phyloP scores from a whole-genome alignment of 2,797 vertebrate species.

The Spatula versicolor region DNA sequence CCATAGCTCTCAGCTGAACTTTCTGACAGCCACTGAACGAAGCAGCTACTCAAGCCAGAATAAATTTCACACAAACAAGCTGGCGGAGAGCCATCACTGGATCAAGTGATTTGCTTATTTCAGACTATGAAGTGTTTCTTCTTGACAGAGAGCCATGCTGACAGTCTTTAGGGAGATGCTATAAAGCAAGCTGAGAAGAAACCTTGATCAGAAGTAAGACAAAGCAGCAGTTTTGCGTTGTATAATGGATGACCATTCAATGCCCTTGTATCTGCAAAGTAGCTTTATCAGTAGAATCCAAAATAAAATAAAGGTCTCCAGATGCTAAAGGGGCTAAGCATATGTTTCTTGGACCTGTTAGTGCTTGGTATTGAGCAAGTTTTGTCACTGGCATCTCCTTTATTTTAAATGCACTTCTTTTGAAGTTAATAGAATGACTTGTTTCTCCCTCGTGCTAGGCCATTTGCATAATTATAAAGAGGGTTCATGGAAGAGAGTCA shows the following conservation, averaged over 20 bases:
- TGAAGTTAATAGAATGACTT: slow-evolving; percentile 63
- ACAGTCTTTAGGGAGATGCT: background rate
- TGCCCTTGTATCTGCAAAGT: background rate
- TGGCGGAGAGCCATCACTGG: background rate
- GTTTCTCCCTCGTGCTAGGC: slow-evolving; percentile 36
- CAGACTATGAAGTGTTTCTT: background rate
- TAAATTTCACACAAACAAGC: background rate
- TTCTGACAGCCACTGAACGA: background rate
- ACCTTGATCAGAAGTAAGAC: background rate
- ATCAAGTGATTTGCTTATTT: slow-evolving; percentile 6
- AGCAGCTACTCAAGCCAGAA: background rate
- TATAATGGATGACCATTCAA: background rate
- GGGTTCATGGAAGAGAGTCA: slow-evolving; percentile 50
- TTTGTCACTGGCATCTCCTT: background rate
- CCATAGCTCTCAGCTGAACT: background rate
- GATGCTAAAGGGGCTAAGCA: background rate
- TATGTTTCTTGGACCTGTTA: background rate
- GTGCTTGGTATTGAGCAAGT: background rate
- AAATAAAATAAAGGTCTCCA: slow-evolving; percentile 20
- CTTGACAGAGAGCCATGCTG: background rate
- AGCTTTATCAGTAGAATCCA: background rate
- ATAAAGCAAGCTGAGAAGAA: background rate
- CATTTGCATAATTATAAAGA: slow-evolving; percentile 68
- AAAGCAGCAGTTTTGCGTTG: background rate
- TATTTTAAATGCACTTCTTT: slow-evolving; percentile 50